A percentile compares a stretch with the other conserved stretches of the same genome.
Conservation (phyloP, 2,797 vertebrate genomes). For the Acanthornis magna region DNA sequence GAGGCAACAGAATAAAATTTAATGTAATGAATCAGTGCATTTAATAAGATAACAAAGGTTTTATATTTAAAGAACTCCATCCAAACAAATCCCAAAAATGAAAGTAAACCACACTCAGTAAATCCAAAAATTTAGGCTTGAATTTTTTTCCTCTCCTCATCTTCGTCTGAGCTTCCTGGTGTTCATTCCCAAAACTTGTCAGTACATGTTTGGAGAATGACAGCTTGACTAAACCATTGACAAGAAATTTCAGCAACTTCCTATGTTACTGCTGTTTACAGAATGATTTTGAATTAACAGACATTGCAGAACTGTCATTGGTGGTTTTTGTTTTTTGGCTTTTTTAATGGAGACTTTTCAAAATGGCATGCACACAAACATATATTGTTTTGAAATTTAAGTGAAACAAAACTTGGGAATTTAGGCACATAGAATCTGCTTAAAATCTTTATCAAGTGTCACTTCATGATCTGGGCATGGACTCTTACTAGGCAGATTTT, state of each 20-base stretch:
- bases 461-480: neutral
- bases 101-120: neutral
- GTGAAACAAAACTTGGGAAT: neutral
- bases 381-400: neutral
- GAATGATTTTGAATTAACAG: neutral
- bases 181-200: neutral
- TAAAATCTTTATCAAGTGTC: neutral
- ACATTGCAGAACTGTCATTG: neutral
- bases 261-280: neutral
- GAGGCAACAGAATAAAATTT: neutral
- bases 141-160: neutral
- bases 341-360: neutral
- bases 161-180: neutral
- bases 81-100: neutral
- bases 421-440: neutral
- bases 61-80: neutral
- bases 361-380: neutral
- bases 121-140: neutral
- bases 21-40: neutral
- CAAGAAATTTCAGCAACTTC: neutral
- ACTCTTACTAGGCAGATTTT: neutral
- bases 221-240: neutral
- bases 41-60: neutral
- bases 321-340: neutral
- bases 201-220: neutral